Evolutionary conservation across 2,113 vertebrate species (phyloP), one percentile per base, ranked within the genome.

Genomic region (Hemichromis elongatus): DNA sequence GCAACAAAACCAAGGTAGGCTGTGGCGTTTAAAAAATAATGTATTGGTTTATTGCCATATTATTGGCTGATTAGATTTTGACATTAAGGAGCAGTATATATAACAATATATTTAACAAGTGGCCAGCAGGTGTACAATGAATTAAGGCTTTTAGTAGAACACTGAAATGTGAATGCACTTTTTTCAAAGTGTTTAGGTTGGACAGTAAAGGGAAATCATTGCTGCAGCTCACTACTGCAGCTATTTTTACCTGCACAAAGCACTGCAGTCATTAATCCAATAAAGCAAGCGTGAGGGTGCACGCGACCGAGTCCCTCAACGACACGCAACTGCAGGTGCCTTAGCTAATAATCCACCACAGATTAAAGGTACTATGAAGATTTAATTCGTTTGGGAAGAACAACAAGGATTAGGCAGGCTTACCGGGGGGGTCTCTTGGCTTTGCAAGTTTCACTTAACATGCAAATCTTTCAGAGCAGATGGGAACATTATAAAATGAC

Each of bases 301-400:
- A 88, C 75, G 6, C 2, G 85, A 89, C 80, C 7, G 28, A 80
- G 75, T 42, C 63, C 37, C 9, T 75, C 47, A 16, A 57, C 42
- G 9, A 53, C 87, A 85, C 2, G 66, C 81, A 63, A 52, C 82
- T 13, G 26, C 86, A 88, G 86, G 86, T 88, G 83, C 30, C 24
- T 80, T 16, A 8, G 6, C 19, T 14, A 54, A 33, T 93, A 89
- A 90, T 90, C 90, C 88, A 78, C 55, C 54, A 14, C 87, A 88
- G 88, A 86, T 88, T 91, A 89, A 80, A 83, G 59, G 26, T 83
- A 85, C 84, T 83, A 82, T 84, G 28, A 81, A 47, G 68, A 57
- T 2, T 33, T 68, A 21, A 73, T 53, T 40, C 73, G 75, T 8
- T 55, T 56, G 18, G 1, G 40, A 78, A 66, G 56, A 87, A 90